Conservation (phyloP, 2,888 invertebrate genomes). For the Marasmarcha lunaedactyla region DNA sequence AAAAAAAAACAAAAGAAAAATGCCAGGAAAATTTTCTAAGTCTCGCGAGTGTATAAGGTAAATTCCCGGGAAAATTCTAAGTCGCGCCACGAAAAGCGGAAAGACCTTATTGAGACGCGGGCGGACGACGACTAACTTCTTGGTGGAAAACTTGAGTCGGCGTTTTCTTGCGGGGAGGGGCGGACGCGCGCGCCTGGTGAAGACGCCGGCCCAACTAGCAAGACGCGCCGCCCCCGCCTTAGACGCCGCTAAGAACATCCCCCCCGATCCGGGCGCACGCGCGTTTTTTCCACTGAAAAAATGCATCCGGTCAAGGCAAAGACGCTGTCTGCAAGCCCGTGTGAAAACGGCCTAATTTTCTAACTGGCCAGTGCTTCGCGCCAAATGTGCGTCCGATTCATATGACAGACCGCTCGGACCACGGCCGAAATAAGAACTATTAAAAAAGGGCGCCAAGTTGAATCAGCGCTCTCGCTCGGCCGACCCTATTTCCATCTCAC, state of each 20-base stretch:
- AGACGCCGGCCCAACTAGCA: slow-evolving; percentile 69
- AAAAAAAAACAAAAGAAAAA: background rate
- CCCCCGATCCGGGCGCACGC: slow-evolving; percentile 63
- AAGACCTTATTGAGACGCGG: slow-evolving; percentile 68
- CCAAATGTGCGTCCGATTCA: slow-evolving; percentile 13
- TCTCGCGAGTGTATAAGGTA: background rate
- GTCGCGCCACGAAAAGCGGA: slow-evolving; percentile 45
- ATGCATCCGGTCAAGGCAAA: slow-evolving; percentile 67
- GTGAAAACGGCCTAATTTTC: slow-evolving; percentile 23
- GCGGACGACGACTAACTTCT: slow-evolving; percentile 72
- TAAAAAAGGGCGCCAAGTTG: slow-evolving; percentile 57
- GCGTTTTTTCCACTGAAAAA: slow-evolving; percentile 69
- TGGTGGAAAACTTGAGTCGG: slow-evolving; percentile 68
- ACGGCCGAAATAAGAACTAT: slow-evolving; percentile 60
- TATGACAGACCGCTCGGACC: slow-evolving; percentile 52
- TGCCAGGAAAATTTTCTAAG: slow-evolving; percentile 14
- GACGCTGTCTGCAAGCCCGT: slow-evolving; percentile 47
- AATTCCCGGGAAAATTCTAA: slow-evolving; percentile 34
- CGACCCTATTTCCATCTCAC: slow-evolving; percentile 45
- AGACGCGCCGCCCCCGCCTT: slow-evolving; percentile 69
- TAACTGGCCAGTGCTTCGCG: slow-evolving; percentile 20
- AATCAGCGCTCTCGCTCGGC: slow-evolving; percentile 51
- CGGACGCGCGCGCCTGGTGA: slow-evolving; percentile 65
- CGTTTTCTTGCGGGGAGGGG: slow-evolving; percentile 68
- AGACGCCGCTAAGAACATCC: slow-evolving; percentile 67